Percentiles rank a stretch among this genome's conserved stretches.
Conservation (phyloP, 2,113 vertebrate species). For the Corythornis vintsioides region DNA sequence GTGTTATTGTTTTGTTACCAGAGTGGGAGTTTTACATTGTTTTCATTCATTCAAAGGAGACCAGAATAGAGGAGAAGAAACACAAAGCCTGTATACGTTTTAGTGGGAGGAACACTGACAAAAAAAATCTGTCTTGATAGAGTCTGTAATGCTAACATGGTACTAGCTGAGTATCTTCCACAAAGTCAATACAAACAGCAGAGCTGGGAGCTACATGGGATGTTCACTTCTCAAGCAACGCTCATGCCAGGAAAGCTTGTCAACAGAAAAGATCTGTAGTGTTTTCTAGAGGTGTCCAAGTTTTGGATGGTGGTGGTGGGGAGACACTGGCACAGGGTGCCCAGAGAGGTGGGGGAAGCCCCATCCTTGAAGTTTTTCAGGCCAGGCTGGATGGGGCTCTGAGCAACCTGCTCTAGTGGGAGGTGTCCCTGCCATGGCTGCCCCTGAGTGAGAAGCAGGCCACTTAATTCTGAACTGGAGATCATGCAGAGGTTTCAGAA, state of each 20-base stretch:
- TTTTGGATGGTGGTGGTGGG: background rate
- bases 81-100: background rate
- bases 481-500: background rate
- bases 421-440: background rate
- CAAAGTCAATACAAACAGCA: background rate
- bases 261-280: background rate
- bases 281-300: background rate
- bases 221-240: background rate
- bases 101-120: background rate
- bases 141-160: background rate
- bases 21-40: conserved; percentile 5
- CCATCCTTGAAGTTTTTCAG: too few relatives aligned
- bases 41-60: background rate
- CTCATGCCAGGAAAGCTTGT: background rate
- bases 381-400: too few relatives aligned
- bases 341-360: too few relatives aligned
- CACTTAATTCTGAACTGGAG: background rate
- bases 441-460: background rate
- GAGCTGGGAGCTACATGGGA: background rate
- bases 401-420: too few relatives aligned
- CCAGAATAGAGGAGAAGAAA: background rate
- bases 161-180: background rate
- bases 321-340: too few relatives aligned
- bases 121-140: background rate
- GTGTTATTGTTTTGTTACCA: background rate